Evolutionary conservation across 2,888 invertebrate species (phyloP), one percentile per base, ranked within the genome.

Genomic region (Auanema sp.): DNA sequence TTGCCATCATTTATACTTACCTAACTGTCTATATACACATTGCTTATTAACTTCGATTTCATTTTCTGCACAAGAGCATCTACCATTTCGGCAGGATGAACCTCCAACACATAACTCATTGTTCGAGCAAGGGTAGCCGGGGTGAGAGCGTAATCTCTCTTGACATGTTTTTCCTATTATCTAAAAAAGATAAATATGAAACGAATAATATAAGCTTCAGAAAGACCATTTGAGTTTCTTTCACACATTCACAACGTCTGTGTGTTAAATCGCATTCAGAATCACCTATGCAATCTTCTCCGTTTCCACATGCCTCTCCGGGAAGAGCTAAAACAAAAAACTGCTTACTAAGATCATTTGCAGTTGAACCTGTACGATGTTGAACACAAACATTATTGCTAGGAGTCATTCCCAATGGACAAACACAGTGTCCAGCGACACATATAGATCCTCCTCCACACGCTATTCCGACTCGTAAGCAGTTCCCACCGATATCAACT

Each of bases 391-490:
- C 24, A 25, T 68, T 67, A 24, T 72, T 57, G 50, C 64, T 63
- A n/a, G 70, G 71, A 10, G 68, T 69, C 42, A 54, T 71, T 41
- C 71, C 66, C 2, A 67, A 43, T 8, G 79, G 77, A 53, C 83
- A 83, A 11, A 75, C 71, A 66, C 83, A 83, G 8, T 66, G 63
- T 11, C 83, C 83, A 42, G 73, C 68, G n/a, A 77, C 71, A 60
- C 83, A 83, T 40, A 67, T 69, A 1, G 80, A 79, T 25, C 77
- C 77, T 52, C 78, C 78, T 11, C 71, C 77, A 58, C 82, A 82
- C n/a, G 60, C 68, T 4, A 76, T 76, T 11, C 75, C 79, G 14
- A 72, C 64, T 47, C 74, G 59, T 1, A 76, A 69, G 60, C 81
- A 81, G 18, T 71, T 59, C 41, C 75, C 71, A 40, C 81, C 81